These are phyloP conservation scores for Asarcornis scutulata DNA, from an alignment of 2,113 vertebrate genomes.

Conservation along the genomic window DNA sequence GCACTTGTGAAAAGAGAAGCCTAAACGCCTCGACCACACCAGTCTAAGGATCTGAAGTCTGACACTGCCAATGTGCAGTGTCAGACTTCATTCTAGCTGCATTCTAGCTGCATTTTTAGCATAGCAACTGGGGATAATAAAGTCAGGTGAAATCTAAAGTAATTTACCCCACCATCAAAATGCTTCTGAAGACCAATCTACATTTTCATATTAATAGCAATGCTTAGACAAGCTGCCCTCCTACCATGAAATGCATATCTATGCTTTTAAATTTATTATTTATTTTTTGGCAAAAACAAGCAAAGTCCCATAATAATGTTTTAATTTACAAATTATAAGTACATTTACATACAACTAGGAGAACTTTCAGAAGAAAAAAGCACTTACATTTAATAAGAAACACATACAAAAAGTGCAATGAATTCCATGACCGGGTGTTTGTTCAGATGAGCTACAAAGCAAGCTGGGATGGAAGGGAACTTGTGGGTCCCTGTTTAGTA, in stretches of 20 bases:
- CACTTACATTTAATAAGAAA: not conserved
- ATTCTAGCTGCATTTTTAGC: slow-evolving; percentile 53
- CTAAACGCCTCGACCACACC: not conserved
- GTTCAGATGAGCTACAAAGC: not conserved
- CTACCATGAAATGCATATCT: slow-evolving; percentile 31
- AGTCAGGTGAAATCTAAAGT: slow-evolving; percentile 67
- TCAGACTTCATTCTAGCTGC: too few relatives aligned
- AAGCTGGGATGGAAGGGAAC: not conserved
- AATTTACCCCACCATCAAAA: slow-evolving; percentile 60
- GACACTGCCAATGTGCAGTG: not conserved
- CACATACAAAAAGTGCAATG: not conserved
- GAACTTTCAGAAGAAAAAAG: not conserved
- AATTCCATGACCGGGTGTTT: not conserved
- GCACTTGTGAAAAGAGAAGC: slow-evolving; percentile 25
- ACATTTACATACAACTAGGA: slow-evolving; percentile 38
- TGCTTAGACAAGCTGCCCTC: not conserved
- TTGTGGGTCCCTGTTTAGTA: slow-evolving; percentile 38
- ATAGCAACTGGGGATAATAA: slow-evolving; percentile 43
- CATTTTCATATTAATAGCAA: slow-evolving; percentile 42
- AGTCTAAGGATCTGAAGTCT: slow-evolving; percentile 27
- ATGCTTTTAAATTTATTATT: slow-evolving; percentile 7
- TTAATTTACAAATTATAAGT: not conserved
- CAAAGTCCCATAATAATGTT: not conserved
- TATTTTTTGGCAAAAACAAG: not conserved
- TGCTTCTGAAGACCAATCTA: slow-evolving; percentile 34